These are phyloP conservation scores for Corythornis leucogaster DNA, from an alignment of 2,797 vertebrate species.

Conservation along the genomic window DNA sequence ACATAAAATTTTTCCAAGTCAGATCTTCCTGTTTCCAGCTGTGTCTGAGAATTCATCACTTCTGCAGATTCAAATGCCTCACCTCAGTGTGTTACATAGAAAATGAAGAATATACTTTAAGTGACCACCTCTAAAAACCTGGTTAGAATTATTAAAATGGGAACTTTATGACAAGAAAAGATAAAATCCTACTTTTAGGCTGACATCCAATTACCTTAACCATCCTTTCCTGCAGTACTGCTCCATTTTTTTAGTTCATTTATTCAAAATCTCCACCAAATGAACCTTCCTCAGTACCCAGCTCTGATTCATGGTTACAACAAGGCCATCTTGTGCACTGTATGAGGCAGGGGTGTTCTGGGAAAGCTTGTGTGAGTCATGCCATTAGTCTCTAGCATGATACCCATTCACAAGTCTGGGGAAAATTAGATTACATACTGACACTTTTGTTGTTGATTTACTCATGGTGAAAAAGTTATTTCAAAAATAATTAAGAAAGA, in stretches of 20 bases:
- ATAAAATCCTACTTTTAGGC: not conserved
- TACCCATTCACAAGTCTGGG: not conserved
- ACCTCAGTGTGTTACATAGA: not conserved
- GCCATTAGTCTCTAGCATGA: not conserved
- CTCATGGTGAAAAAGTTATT: not conserved
- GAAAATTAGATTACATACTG: not conserved
- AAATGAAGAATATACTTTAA: not conserved
- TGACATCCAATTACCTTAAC: not conserved
- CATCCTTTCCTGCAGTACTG: not conserved
- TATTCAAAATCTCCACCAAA: not conserved
- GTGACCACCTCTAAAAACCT: not conserved
- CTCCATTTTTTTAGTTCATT: not conserved
- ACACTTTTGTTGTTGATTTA: not conserved
- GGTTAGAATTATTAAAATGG: not conserved
- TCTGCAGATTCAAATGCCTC: not conserved
- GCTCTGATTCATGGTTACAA: slow-evolving; percentile 10
- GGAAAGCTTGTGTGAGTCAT: not conserved
- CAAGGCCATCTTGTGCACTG: not conserved
- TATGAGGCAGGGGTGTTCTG: not conserved
- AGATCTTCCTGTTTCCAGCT: not conserved
- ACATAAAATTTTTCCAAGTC: not conserved
- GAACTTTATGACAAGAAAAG: not conserved
- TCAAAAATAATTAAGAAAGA: not conserved
- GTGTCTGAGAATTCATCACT: not conserved
- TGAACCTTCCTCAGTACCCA: not conserved